phyloP scores from a whole-genome alignment of 2,888 invertebrate genomes.

The Yponomeuta evonymella region DNA sequence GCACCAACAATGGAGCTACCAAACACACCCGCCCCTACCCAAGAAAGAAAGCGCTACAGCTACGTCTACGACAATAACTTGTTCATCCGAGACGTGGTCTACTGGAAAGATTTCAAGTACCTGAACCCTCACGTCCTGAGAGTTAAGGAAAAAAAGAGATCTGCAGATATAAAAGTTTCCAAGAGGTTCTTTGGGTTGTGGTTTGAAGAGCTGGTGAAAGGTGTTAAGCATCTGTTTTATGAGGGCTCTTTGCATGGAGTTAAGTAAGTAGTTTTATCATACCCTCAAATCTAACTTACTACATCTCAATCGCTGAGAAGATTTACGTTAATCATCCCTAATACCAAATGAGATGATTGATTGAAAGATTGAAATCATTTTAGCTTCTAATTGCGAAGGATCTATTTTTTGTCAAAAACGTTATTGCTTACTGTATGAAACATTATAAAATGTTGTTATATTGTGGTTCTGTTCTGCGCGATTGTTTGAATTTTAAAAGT shows the following conservation, averaged over 20 bases:
- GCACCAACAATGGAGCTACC: not conserved
- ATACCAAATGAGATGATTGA: no score
- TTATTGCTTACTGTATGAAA: no score
- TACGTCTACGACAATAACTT: conserved; percentile 2
- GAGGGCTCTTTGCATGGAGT: conserved; percentile 66
- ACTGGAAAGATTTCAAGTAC: conserved; percentile 53
- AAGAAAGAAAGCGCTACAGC: not conserved
- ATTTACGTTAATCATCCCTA: no score
- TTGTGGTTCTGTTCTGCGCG: no score
- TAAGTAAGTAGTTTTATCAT: conserved; percentile 46
- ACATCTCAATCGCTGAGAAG: no score
- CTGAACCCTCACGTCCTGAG: conserved; percentile 43
- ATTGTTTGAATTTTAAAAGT: no score
- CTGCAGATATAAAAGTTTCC: conserved; percentile 19
- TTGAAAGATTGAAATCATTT: no score
- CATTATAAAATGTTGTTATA: no score
- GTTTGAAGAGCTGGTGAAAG: conserved; percentile 48
- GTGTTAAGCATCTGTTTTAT: conserved; percentile 61
- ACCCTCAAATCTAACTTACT: no score
- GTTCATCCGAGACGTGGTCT: conserved; percentile 3
- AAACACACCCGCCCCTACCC: not conserved
- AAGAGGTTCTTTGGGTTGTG: conserved; percentile 42
- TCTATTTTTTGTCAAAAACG: no score
- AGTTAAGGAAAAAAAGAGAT: conserved; percentile 19
- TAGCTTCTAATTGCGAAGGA: no score